Conservation (phyloP, 92 coral and sea anemone species). For the Porites evermanni region DNA sequence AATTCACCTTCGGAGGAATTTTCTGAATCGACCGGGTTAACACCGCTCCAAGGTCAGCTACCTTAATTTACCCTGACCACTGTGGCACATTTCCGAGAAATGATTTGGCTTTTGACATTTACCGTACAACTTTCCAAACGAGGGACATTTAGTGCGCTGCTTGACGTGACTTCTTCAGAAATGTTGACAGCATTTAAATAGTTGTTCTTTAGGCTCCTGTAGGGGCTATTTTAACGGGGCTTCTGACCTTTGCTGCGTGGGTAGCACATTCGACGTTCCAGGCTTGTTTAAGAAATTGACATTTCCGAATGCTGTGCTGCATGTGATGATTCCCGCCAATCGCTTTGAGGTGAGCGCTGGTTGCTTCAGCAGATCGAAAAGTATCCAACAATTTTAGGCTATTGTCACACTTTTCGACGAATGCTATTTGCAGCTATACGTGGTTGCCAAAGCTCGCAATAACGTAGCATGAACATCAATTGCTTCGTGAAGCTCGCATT, state of each 20-base stretch:
- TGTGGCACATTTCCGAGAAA: slow-evolving; percentile 23
- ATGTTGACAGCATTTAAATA: slow-evolving; percentile 31
- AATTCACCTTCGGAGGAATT: slow-evolving; percentile 27
- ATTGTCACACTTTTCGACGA: slow-evolving; percentile 56
- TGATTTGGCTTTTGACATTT: slow-evolving; percentile 37
- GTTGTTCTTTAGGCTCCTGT: background rate
- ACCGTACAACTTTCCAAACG: slow-evolving; percentile 39
- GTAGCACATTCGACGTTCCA: background rate
- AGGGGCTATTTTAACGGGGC: background rate
- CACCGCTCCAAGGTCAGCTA: background rate
- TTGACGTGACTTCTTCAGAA: slow-evolving; percentile 35
- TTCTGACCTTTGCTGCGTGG: background rate
- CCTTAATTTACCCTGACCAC: background rate
- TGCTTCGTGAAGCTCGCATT: slow-evolving; percentile 44
- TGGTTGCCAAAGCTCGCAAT: slow-evolving; percentile 32
- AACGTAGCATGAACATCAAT: slow-evolving; percentile 44
- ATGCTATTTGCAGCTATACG: slow-evolving; percentile 49
- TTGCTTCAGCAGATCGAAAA: slow-evolving; percentile 66
- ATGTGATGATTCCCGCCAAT: slow-evolving; percentile 7
- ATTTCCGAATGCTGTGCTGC: background rate
- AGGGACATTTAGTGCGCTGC: slow-evolving; percentile 23
- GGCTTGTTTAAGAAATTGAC: background rate
- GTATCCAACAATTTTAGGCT: slow-evolving; percentile 60
- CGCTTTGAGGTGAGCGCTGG: slow-evolving; percentile 42
- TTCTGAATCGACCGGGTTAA: slow-evolving; percentile 22